Evolutionary conservation across 2,888 invertebrate genomes (phyloP), one percentile per base, ranked within the genome.

Genomic region (Folsomia candida): DNA sequence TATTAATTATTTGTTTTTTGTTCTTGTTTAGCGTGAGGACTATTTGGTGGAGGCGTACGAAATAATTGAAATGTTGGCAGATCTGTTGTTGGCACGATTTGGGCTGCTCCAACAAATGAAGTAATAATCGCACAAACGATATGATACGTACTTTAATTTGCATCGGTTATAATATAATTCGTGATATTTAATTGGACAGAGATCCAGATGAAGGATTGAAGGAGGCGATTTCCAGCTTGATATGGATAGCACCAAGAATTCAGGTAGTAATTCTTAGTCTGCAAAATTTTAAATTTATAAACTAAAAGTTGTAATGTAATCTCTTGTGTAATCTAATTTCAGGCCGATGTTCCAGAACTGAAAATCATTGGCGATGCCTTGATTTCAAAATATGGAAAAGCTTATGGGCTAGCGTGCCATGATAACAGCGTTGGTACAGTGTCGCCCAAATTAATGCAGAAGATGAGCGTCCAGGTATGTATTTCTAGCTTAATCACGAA

Each of bases 1-100:
- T 11, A 29, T 64, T 47, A 64, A 51, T 27, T 14, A 14, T 26
- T 60, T 51, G 27, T 67, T 57, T 28, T 6, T 51, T n/a, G 1
- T 25, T 66, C 29, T 28, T 20, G 25, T 67, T 6, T 29, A 74
- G 74, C 89, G 99, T 60, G 97, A 98, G 85, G 99, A 99, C 85
- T 99, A 99, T 83, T 87, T 98, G 84, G 97, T 99, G 2, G 99
- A 99, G 85, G 98, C 98, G 0, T 95, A 98, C 92, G 99, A 99
- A 86, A 88, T 99, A 71, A 89, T 99, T 0, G 99, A 99, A 86
- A 98, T 99, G 97, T 99, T 96, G 83, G 98, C 99, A 85, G 99
- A 99, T 85, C 86, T 99, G 66, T 84, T 99, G 59, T 84, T 99
- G 67, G 98, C 99, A 0, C 88, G 99, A 81, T 98, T 97, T 85